Evolutionary conservation across 30 jellyfish, hydroid and myxozoan species (phyloP).

Genomic region (Aurelia aurita complex sp. Pacific): DNA sequence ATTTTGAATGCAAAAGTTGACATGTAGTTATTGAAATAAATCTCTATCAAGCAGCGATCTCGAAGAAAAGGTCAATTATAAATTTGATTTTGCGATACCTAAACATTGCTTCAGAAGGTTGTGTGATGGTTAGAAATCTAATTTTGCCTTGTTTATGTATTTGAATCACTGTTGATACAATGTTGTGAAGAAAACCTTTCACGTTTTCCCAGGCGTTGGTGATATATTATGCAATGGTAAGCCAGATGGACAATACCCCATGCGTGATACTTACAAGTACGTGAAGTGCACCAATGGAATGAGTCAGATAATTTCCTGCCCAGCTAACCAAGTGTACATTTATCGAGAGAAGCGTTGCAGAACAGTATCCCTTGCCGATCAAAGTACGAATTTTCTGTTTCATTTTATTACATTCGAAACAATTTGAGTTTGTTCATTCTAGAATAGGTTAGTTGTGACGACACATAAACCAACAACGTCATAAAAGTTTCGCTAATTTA

Average conservation of each 20-base stretch:
- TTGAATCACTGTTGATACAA: no score
- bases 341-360: constrained; percentile 47
- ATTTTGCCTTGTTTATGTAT: no score
- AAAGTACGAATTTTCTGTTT: constrained; percentile 15
- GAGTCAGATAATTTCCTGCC: constrained; percentile 30
- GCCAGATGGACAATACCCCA: constrained; percentile 75
- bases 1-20: no score
- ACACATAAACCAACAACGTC: neutral
- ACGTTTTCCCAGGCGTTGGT: neutral
- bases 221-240: constrained; percentile 46
- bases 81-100: no score
- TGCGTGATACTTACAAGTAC: constrained; percentile 58
- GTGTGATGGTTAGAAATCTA: no score
- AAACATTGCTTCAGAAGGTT: no score
- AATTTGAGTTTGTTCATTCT: neutral
- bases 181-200: no score
- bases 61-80: no score
- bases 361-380: constrained; percentile 22
- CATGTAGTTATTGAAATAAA: no score
- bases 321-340: constrained; percentile 47
- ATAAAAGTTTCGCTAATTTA: neutral
- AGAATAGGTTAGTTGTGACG: neutral
- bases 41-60: no score
- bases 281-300: constrained; percentile 55
- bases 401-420: no score